These are phyloP conservation scores for Oryzias melastigma DNA, from an alignment of 2,113 vertebrate genomes.

Conservation along the genomic window DNA sequence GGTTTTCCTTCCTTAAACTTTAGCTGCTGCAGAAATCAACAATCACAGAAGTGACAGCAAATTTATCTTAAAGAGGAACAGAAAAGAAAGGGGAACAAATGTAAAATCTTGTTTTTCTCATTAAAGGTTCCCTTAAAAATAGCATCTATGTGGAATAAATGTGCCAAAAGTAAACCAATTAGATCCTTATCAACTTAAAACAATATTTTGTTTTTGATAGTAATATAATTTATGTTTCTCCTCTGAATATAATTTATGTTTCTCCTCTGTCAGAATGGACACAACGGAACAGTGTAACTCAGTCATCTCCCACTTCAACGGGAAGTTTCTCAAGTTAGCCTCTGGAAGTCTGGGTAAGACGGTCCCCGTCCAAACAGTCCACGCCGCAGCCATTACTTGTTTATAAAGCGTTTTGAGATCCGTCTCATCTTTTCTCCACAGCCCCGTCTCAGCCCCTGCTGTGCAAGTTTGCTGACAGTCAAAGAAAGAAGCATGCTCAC, in stretches of 20 bases:
- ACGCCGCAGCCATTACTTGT: slow-evolving; percentile 9
- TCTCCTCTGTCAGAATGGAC: slow-evolving; percentile 89
- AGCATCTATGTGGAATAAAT: no score
- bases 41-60: no score
- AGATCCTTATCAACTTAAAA: no score
- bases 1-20: no score
- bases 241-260: background rate
- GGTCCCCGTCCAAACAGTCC: background rate
- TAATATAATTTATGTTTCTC: no score
- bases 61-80: no score
- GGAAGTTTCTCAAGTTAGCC: slow-evolving; percentile 96
- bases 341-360: slow-evolving; percentile 82
- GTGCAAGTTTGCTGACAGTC: slow-evolving; percentile 98
- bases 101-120: no score
- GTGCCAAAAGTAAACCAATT: no score
- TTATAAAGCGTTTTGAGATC: slow-evolving; percentile 1
- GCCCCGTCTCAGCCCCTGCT: slow-evolving; percentile 94
- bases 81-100: no score
- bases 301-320: slow-evolving; percentile 98
- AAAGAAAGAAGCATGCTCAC: slow-evolving; percentile 96
- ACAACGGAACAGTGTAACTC: slow-evolving; percentile 85
- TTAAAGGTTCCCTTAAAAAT: no score
- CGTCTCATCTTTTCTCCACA: slow-evolving; percentile 46
- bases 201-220: no score
- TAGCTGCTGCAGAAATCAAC: no score